Evolutionary conservation across 2,888 invertebrate species (phyloP).

Genomic region (Xestia sexstrigata): DNA sequence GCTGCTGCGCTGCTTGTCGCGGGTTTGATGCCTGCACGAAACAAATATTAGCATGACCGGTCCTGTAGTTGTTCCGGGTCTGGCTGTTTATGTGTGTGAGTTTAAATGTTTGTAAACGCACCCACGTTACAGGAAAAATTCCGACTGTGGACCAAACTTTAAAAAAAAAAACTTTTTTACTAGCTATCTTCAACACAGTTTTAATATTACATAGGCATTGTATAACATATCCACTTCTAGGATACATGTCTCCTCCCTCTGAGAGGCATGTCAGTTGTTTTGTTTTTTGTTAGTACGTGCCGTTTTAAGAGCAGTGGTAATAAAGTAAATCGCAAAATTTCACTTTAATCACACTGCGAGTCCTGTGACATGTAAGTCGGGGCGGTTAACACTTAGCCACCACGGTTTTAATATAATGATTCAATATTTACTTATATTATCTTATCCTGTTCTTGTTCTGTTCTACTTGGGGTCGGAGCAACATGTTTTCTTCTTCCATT

Average conservation of each 20-base stretch:
- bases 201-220: not conserved
- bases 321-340: not conserved
- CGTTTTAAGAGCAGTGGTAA: not conserved
- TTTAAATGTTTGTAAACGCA: not conserved
- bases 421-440: not conserved
- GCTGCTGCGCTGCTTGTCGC: not conserved
- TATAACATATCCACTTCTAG: not conserved
- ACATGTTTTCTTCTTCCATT: too few species aligned
- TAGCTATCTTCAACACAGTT: not conserved
- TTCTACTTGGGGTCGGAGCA: too few species aligned
- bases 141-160: too few species aligned
- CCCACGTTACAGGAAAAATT: not conserved
- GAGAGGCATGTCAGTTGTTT: not conserved
- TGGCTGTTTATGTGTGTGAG: not conserved
- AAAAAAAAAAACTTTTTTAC: too few species aligned
- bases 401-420: not conserved
- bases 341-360: not conserved
- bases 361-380: not conserved
- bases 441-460: too few species aligned
- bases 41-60: not conserved
- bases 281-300: not conserved
- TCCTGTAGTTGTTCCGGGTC: too few species aligned
- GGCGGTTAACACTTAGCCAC: not conserved
- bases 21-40: not conserved
- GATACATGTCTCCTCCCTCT: not conserved